Percentiles rank a stretch among this genome's conserved stretches.
Evolutionary conservation across 2,888 invertebrate species (phyloP).

Genomic region (Lasioglossum pauxillum): DNA sequence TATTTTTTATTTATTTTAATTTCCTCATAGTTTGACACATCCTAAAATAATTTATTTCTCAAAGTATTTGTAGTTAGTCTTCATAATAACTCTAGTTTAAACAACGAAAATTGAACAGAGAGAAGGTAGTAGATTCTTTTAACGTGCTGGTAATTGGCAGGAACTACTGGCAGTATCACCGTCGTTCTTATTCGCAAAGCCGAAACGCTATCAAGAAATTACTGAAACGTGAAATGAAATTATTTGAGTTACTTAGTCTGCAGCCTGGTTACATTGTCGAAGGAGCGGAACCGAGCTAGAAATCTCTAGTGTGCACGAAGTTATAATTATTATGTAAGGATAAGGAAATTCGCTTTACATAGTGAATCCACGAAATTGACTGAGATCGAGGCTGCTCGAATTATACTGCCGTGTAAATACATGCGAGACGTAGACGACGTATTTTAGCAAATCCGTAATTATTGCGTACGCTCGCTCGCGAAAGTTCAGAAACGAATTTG

Average conservation of each 20-base stretch:
- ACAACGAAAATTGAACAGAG: neutral
- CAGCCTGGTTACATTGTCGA: slow-evolving; percentile 31
- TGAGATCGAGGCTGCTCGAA: neutral
- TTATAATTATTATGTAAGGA: slow-evolving; percentile 24
- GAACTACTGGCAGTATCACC: slow-evolving; percentile 21
- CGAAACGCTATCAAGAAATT: slow-evolving; percentile 41
- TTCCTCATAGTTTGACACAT: too few relatives aligned
- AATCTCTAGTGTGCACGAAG: slow-evolving; percentile 20
- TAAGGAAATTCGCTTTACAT: neutral
- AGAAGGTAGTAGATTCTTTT: neutral
- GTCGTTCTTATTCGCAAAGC: slow-evolving; percentile 16
- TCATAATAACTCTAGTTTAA: too few relatives aligned
- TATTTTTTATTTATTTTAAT: too few relatives aligned
- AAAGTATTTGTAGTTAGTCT: too few relatives aligned
- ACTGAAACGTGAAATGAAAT: slow-evolving; percentile 54
- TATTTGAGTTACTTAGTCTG: slow-evolving; percentile 49
- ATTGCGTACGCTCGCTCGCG: neutral
- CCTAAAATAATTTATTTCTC: neutral
- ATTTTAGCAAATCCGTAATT: neutral
- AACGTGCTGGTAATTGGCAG: slow-evolving; percentile 20
- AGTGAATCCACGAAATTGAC: neutral
- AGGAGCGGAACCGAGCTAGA: slow-evolving; percentile 37
- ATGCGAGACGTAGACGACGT: neutral
- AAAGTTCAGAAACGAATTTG: neutral
- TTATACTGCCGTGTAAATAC: neutral